Conservation (phyloP, 2,797 vertebrate species). For the Gallirallus australis region DNA sequence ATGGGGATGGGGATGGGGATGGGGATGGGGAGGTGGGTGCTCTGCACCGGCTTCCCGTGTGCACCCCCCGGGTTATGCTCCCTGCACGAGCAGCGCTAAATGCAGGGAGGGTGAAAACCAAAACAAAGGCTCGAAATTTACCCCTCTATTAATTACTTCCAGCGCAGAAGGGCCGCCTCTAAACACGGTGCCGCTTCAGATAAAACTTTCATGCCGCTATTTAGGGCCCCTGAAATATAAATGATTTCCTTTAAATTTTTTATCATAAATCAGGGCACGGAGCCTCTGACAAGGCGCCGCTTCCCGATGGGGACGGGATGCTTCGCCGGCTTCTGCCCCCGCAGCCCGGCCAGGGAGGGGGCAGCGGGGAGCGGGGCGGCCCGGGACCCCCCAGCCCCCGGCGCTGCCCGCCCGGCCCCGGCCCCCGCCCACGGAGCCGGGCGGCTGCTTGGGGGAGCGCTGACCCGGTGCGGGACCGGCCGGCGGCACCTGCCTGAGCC, state of each 20-base stretch:
- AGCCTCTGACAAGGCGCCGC: slow-evolving; percentile 66
- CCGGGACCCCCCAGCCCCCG: too few relatives aligned
- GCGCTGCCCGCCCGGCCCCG: too few relatives aligned
- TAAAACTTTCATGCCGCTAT: slow-evolving; percentile 89
- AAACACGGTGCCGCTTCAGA: slow-evolving; percentile 82
- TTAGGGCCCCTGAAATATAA: slow-evolving; percentile 89
- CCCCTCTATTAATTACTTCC: slow-evolving; percentile 86
- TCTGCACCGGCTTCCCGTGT: rapidly evolving
- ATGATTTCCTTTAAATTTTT: slow-evolving; percentile 90
- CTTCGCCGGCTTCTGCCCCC: background rate
- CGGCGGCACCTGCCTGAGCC: background rate
- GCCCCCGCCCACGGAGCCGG: background rate
- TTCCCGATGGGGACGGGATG: slow-evolving; percentile 49
- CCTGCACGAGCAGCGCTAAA: background rate
- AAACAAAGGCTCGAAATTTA: slow-evolving; percentile 75
- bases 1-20: background rate
- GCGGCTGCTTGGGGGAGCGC: background rate
- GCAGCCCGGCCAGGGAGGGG: background rate
- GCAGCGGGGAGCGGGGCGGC: too few relatives aligned
- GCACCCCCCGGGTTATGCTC: background rate
- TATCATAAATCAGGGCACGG: slow-evolving; percentile 84
- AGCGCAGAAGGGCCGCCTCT: slow-evolving; percentile 72
- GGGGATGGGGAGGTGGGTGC: background rate
- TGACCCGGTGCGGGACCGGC: background rate
- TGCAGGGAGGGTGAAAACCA: background rate